A percentile compares a stretch with the other conserved stretches of the same genome.
These are phyloP conservation scores for Isaurus tuberculatus DNA, from an alignment of 92 coral and sea anemone genomes.

Conservation along the genomic window DNA sequence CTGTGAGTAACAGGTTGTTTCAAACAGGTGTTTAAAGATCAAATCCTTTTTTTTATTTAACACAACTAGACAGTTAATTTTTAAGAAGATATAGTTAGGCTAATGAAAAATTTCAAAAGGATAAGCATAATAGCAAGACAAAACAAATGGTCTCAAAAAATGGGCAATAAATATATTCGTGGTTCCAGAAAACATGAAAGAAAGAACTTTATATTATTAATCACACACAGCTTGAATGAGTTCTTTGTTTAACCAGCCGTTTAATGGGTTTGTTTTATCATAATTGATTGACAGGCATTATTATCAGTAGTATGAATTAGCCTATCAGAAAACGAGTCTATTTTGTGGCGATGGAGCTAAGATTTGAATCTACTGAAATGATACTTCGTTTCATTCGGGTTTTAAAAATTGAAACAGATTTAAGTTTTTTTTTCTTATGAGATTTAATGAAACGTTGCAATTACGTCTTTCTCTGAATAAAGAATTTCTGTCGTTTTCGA, in stretches of 20 bases:
- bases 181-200: not conserved
- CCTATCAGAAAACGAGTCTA: not conserved
- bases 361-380: not conserved
- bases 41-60: not conserved
- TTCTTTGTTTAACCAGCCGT: conserved; percentile 31
- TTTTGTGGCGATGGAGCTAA: not conserved
- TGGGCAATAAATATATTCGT: no score
- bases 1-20: conserved; percentile 13
- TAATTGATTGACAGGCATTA: conserved; percentile 6
- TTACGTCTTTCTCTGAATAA: not conserved
- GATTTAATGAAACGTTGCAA: not conserved
- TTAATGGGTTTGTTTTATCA: conserved; percentile 9
- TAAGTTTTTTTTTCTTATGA: not conserved
- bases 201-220: not conserved
- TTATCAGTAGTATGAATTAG: not conserved
- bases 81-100: not conserved
- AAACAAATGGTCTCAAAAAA: not conserved
- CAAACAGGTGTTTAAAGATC: not conserved
- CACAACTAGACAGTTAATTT: not conserved
- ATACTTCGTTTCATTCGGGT: not conserved
- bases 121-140: not conserved
- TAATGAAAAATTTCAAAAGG: not conserved
- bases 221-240: conserved; percentile 8
- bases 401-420: not conserved
- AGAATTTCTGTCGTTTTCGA: not conserved